Base-by-base conservation (phyloP, 2,888 invertebrate genomes). In the Rhogogaster chlorosoma region DNA sequence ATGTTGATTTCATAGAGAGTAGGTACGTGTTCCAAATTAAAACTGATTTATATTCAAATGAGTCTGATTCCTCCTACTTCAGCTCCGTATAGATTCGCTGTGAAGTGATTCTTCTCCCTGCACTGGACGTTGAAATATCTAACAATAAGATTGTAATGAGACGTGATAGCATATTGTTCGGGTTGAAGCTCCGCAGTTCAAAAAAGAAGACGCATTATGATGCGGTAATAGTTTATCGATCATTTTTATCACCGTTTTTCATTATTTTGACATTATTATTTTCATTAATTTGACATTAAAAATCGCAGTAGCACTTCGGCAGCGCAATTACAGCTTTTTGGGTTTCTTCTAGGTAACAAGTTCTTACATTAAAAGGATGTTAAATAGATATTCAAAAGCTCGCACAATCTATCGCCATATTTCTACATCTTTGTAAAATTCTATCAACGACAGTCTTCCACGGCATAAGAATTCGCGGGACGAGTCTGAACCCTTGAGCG, bases 41-140 rank as follows among this genome's bases (percentile, higher is more conserved):
- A 73, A 73, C 73, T 53, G 53, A 84, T 75, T 70, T 83, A 71
- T 67, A 84, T 84, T 84, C 57, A 57, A 84, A 84, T 84, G 45
- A 84, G 75, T 71, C 22, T 7, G 36, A 57, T 57, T 57, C 29
- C 12, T 36, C 12, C 75, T 36, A 36, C 53, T 78, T 78, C 29
- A 78, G 36, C 32, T 61, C 15, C 36, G 32, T 61, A 36, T 36
- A 57, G 22, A 36, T 80, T 38, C 49, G 32, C 32, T 53, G 77
- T 22, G n/a, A 53, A 77, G 77, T 29, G 77, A 26, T 32, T 77
- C 22, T 77, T 32, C 53, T 53, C 22, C 49, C 15, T 53, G 29
- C 29, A 53, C 29, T 53, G 71, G 38, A 26, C 71, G 71, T 4
- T 73, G 42, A 73, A 73, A 73, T 42, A 73, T 73, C n/a, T 38